A percentile compares a stretch with the other conserved stretches of the same genome.
Evolutionary conservation across 2,113 vertebrate genomes (phyloP).

Genomic region (Atractosteus spatula): DNA sequence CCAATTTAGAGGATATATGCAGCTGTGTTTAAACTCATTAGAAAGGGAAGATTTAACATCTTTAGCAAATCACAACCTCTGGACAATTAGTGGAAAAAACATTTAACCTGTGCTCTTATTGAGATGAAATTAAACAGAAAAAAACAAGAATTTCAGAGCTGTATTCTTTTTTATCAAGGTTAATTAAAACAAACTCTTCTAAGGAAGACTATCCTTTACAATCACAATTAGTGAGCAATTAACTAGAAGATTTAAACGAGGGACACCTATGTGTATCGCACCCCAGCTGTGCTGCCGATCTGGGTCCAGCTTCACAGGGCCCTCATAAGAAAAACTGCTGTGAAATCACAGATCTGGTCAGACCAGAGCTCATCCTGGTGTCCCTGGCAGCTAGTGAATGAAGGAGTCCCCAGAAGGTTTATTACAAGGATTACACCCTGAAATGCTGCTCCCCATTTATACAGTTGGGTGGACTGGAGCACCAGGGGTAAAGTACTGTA

Average conservation of each 20-base stretch:
- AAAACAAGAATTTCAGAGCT: neutral
- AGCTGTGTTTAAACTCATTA: conserved; percentile 15
- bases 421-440: too few relatives aligned
- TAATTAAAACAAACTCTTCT: neutral
- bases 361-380: too few relatives aligned
- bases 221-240: neutral
- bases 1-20: neutral
- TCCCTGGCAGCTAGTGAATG: too few relatives aligned
- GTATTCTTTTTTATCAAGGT: neutral
- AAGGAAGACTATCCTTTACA: conserved; percentile 5
- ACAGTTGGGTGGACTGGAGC: too few relatives aligned
- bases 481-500: too few relatives aligned
- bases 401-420: too few relatives aligned
- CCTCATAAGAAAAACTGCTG: too few relatives aligned
- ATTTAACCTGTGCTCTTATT: conserved; percentile 1
- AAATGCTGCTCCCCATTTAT: too few relatives aligned
- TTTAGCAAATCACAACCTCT: conserved; percentile 5
- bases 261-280: neutral
- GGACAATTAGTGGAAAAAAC: neutral
- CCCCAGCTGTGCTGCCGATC: too few relatives aligned
- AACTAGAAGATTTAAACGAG: neutral
- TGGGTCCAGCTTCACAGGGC: too few relatives aligned
- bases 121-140: conserved; percentile 2
- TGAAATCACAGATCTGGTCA: too few relatives aligned
- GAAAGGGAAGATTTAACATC: neutral